Percentiles rank a stretch among this genome's conserved stretches.
Conservation (phyloP, 1,140 invertebrate species). For the Rhynchophorus ferrugineus region DNA sequence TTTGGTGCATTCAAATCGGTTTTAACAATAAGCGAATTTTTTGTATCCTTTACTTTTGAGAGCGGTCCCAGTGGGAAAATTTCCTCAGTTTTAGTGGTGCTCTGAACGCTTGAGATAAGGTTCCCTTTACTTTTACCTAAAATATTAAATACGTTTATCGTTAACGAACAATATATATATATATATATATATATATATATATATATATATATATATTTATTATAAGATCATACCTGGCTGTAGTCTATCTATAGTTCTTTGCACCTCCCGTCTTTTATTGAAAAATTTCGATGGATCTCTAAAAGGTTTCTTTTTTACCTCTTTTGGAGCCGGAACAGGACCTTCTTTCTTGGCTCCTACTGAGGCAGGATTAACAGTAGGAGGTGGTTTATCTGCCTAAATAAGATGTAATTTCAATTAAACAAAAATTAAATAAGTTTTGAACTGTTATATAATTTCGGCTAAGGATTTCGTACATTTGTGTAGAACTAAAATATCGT, state of each 20-base stretch:
- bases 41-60: conserved; percentile 47
- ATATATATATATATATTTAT: not conserved
- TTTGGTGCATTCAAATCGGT: conserved; percentile 61
- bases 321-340: conserved; percentile 21
- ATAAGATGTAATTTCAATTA: conserved; percentile 10
- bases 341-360: conserved; percentile 28
- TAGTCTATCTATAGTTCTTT: conserved; percentile 71
- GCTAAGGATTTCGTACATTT: no score
- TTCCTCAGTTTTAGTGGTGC: conserved; percentile 45
- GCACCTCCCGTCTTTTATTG: conserved; percentile 60
- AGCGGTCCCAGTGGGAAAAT: conserved; percentile 38
- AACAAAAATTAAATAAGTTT: no score
- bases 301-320: conserved; percentile 35
- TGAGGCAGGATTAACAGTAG: not conserved
- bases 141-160: not conserved
- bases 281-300: conserved; percentile 41
- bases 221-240: conserved; percentile 56
- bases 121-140: conserved; percentile 74
- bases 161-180: not conserved
- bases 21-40: conserved; percentile 48
- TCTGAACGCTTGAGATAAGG: conserved; percentile 53
- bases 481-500: no score
- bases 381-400: conserved; percentile 35
- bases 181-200: no score
- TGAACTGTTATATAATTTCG: no score